Evolutionary conservation across 1,140 invertebrate species (phyloP).

Genomic region (Acromyrmex charruanus): DNA sequence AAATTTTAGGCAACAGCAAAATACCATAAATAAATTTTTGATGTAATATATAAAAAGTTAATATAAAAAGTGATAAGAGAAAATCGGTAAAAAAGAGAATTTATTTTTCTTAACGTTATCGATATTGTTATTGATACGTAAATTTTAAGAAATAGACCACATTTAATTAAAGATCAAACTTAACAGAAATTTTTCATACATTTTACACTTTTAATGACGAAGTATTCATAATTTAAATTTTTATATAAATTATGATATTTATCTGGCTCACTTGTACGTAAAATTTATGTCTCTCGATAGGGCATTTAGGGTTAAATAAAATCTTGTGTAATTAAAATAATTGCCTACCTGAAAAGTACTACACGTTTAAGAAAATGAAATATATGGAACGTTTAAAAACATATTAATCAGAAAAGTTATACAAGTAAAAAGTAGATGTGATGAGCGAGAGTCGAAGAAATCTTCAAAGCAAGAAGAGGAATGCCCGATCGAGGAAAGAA

Average conservation of each 20-base stretch:
- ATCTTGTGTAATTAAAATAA: not conserved
- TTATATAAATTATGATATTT: too few relatives aligned
- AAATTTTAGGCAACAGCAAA: not conserved
- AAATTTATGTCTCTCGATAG: too few relatives aligned
- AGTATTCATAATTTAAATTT: too few relatives aligned
- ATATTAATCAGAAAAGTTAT: not conserved
- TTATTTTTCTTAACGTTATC: not conserved
- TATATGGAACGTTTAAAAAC: not conserved
- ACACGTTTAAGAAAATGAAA: not conserved
- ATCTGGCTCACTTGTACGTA: too few relatives aligned
- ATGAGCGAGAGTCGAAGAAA: not conserved
- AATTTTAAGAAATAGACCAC: too few relatives aligned
- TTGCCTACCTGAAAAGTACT: not conserved
- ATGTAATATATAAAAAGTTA: not conserved
- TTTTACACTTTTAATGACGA: too few relatives aligned
- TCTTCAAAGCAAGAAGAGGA: not conserved
- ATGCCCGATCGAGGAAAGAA: not conserved
- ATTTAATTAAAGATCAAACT: too few relatives aligned
- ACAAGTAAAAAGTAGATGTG: not conserved
- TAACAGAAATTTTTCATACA: too few relatives aligned
- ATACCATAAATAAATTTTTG: not conserved
- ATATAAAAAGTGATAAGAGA: not conserved
- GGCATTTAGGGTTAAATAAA: not conserved
- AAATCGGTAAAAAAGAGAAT: not conserved
- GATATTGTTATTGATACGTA: too few relatives aligned